Evolutionary conservation across 2,797 vertebrate species (phyloP), one percentile per base, ranked within the genome.

Genomic region (Fundulus diaphanus): DNA sequence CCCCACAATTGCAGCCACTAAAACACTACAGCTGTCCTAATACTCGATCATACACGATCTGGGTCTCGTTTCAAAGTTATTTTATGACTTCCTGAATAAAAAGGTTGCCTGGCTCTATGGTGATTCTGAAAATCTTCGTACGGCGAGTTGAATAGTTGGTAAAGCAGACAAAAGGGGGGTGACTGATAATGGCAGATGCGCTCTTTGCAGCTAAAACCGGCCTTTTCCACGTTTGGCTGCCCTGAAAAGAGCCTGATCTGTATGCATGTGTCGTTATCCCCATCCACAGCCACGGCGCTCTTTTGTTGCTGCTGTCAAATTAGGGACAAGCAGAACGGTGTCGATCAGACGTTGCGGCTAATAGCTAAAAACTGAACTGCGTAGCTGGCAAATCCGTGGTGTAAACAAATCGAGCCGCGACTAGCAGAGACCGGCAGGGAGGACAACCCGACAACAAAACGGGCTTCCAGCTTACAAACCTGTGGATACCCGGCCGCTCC

Each of bases 331-430:
- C 72, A 40, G 59, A n/a, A 88, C 77, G 71, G 73, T 73, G 82
- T 77, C 80, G 79, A 86, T 82, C 27, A 78, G 78, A 91, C 74
- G 81, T 82, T 82, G 80, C 69, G 70, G 92, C 90, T 93, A 92
- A 90, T 82, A 76, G 90, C 89, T 94, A 89, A 75, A 91, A 92
- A 89, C 87, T 83, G 77, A 93, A 93, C 86, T 94, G 92, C 92
- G 92, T 93, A 94, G 92, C 91, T 90, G 81, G 82, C 78, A 92
- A 92, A 93, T 93, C 92, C 90, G 92, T 90, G 91, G 93, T 93
- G 93, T 94, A 94, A 94, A 94, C 94, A 94, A 93, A 94, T 90
- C 52, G 66, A 80, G 88, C 87, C 70, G 71, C 69, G 59, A 89
- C 84, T 87, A 89, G 83, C 79, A 81, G 48, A 63, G 82, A 68